Percentiles rank a stretch among this genome's conserved stretches.
Conservation (phyloP, 2,797 vertebrate genomes). For the Moxostoma hubbsi region DNA sequence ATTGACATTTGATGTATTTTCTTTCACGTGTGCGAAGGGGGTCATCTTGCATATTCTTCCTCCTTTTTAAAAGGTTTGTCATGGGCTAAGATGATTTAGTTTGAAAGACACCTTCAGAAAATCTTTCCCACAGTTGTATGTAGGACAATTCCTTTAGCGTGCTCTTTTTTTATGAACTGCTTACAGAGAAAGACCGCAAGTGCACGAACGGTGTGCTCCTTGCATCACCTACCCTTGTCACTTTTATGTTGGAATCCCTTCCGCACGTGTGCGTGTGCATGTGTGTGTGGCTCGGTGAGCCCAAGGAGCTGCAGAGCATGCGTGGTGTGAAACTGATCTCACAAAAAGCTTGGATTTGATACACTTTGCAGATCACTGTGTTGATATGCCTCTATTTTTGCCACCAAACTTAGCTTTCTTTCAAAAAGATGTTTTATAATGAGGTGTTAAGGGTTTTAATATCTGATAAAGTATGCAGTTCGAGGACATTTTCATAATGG, state of each 20-base stretch:
- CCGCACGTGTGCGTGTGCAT: conserved; percentile 1
- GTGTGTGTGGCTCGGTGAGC: conserved; percentile 38
- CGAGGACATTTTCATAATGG: conserved; percentile 60
- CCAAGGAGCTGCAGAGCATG: conserved; percentile 54
- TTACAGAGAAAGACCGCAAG: conserved; percentile 62
- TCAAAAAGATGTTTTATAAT: conserved; percentile 64
- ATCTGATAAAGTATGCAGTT: conserved; percentile 57
- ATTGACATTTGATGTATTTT: conserved; percentile 46
- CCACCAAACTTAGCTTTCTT: conserved; percentile 67
- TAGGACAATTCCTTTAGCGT: conserved; percentile 52
- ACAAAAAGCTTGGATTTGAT: conserved; percentile 70
- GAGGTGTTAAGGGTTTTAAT: conserved; percentile 67
- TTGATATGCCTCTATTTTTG: conserved; percentile 68
- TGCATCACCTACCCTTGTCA: conserved; percentile 42
- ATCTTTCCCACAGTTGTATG: conserved; percentile 57
- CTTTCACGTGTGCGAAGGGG: conserved; percentile 32
- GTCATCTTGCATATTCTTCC: conserved; percentile 51
- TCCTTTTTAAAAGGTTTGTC: conserved; percentile 54
- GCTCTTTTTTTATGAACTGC: conserved; percentile 58
- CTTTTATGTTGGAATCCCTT: conserved; percentile 47
- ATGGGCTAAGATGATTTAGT: conserved; percentile 53
- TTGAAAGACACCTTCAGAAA: conserved; percentile 47
- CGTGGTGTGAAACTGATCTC: conserved; percentile 62
- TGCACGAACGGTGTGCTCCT: conserved; percentile 56
- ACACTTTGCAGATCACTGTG: conserved; percentile 72